phyloP scores from a whole-genome alignment of 2,113 vertebrate species.

The Myrmecophaga tridactyla region DNA sequence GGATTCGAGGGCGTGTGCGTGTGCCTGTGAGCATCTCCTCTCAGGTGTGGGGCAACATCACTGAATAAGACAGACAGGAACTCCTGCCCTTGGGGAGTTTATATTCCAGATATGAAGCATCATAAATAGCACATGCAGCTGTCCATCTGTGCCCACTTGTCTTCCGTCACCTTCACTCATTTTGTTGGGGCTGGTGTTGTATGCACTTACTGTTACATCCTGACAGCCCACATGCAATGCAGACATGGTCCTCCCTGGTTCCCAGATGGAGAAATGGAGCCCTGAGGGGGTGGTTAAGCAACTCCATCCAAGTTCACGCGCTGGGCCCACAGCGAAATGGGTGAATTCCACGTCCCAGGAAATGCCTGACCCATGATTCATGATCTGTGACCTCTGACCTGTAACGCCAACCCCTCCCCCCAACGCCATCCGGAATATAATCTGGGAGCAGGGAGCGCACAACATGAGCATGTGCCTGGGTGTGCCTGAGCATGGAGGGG shows the following conservation, averaged over 20 bases:
- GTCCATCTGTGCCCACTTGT: not conserved
- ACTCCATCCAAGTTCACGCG: too few relatives aligned
- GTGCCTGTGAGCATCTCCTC: not conserved
- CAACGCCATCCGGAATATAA: not conserved
- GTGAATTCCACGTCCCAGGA: not conserved
- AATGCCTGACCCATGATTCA: not conserved
- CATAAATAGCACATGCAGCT: too few relatives aligned
- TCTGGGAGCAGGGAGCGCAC: not conserved
- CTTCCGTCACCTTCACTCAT: not conserved
- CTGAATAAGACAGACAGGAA: not conserved
- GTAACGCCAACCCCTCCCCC: not conserved
- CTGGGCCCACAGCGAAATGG: not conserved
- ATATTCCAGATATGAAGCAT: not conserved
- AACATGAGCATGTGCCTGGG: not conserved
- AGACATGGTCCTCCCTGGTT: not conserved
- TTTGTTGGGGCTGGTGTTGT: not conserved
- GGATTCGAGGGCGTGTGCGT: accelerated
- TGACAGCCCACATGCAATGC: not conserved
- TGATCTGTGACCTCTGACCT: too few relatives aligned
- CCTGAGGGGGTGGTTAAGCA: not conserved
- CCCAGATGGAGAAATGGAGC: not conserved
- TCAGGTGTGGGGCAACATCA: not conserved
- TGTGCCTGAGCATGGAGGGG: not conserved
- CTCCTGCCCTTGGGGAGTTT: not conserved
- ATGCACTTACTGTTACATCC: not conserved